A percentile compares a stretch with the other conserved stretches of the same genome.
These are phyloP conservation scores for Vollenhovia emeryi DNA, from an alignment of 1,140 invertebrate species.

Conservation along the genomic window DNA sequence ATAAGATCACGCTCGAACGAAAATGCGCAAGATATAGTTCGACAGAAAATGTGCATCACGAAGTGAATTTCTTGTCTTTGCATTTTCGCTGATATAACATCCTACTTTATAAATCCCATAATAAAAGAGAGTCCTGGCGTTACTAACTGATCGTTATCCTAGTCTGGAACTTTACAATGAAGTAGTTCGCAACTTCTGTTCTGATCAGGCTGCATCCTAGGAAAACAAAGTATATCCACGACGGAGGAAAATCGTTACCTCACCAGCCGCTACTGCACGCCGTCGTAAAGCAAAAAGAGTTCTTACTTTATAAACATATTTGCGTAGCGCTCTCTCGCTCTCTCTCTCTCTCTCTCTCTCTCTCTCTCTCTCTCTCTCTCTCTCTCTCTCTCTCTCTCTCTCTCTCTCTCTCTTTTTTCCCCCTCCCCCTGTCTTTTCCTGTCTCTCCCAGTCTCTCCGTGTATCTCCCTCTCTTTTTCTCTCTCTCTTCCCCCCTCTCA, in stretches of 20 bases:
- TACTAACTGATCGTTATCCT: constrained; percentile 71
- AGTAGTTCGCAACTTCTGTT: constrained; percentile 78
- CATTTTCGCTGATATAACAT: constrained; percentile 1
- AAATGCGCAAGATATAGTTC: background rate
- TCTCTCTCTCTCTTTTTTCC: background rate
- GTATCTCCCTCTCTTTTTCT: background rate
- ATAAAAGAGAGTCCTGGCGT: constrained; percentile 23
- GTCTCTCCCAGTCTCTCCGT: background rate
- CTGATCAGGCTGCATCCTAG: constrained; percentile 72
- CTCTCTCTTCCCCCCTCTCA: background rate
- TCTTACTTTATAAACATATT: constrained; percentile 64
- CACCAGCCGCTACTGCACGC: background rate
- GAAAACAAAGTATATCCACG: constrained; percentile 76
- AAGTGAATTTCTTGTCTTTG: constrained; percentile 1
- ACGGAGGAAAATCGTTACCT: constrained; percentile 67
- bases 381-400: background rate
- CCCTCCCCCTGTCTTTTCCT: too few relatives aligned
- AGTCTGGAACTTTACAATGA: constrained; percentile 74
- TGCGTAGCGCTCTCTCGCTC: constrained; percentile 8
- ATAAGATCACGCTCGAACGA: background rate
- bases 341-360: background rate
- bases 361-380: too few relatives aligned
- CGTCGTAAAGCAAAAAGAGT: constrained; percentile 48
- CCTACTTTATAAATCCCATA: constrained; percentile 38
- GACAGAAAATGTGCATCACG: background rate